A percentile compares a stretch with the other conserved stretches of the same genome.
Evolutionary conservation across 1,140 invertebrate genomes (phyloP).

Genomic region (Zaprionus gabonicus): DNA sequence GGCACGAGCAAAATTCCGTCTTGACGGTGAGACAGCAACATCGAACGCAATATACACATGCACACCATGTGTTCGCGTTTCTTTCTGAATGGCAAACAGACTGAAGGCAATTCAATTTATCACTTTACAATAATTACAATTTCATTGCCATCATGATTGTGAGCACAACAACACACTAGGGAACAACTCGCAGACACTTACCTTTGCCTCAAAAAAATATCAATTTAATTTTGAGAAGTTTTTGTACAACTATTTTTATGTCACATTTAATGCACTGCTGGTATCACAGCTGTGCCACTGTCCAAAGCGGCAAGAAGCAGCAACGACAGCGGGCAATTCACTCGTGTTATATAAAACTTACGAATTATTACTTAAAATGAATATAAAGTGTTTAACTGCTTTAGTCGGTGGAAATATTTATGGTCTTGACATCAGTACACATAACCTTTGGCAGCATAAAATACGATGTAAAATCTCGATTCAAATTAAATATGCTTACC

Average conservation of each 20-base stretch:
- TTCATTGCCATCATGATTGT: not conserved
- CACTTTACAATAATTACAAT: not conserved
- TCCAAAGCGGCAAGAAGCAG: conserved; percentile 50
- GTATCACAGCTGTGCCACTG: conserved; percentile 44
- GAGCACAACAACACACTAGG: not conserved
- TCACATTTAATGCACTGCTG: conserved; percentile 1
- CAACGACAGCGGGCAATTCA: conserved; percentile 17
- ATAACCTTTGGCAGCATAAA: conserved; percentile 14
- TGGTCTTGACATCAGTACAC: conserved; percentile 2
- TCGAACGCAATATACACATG: conserved; percentile 54
- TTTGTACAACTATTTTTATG: not conserved
- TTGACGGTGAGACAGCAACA: conserved; percentile 67
- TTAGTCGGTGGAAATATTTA: not conserved
- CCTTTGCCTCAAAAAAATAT: not conserved
- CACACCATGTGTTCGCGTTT: conserved; percentile 36
- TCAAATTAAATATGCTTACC: conserved; percentile 33
- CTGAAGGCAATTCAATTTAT: conserved; percentile 29
- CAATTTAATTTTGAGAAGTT: not conserved
- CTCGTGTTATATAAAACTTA: conserved; percentile 66
- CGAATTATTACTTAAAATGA: conserved; percentile 63
- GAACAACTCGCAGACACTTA: not conserved
- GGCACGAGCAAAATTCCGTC: conserved; percentile 68
- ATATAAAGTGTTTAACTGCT: not conserved
- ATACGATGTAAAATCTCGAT: not conserved
- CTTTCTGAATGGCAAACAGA: conserved; percentile 38